Evolutionary conservation across 37 sponge, comb jelly and placozoan species (phyloP).

Genomic region (Aphrocallistes beatrix): DNA sequence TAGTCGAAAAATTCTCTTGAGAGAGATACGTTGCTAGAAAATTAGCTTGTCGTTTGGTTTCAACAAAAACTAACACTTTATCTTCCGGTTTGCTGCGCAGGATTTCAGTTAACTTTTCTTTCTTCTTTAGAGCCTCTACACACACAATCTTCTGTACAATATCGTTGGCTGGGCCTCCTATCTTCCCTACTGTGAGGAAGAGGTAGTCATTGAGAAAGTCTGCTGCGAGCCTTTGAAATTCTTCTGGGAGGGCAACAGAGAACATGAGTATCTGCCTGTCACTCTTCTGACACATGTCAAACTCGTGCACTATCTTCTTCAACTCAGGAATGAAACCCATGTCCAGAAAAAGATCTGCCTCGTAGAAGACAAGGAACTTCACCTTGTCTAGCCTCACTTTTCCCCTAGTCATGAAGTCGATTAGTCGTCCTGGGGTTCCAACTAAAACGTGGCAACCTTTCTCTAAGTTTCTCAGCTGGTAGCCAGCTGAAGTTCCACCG

Average conservation of each 20-base stretch:
- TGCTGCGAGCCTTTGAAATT: conserved; percentile 68
- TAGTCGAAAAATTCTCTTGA: conserved; percentile 72
- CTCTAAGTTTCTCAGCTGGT: conserved; percentile 66
- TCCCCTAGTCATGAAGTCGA: conserved; percentile 61
- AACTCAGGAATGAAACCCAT: conserved; percentile 83
- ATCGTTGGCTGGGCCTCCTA: conserved; percentile 72
- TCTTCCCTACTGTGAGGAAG: conserved; percentile 77
- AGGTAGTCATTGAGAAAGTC: conserved; percentile 75
- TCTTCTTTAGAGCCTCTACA: conserved; percentile 57
- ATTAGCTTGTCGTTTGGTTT: conserved; percentile 84
- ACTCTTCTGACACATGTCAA: conserved; percentile 41
- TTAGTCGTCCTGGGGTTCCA: conserved; percentile 82
- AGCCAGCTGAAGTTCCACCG: conserved; percentile 71
- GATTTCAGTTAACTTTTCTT: conserved; percentile 65
- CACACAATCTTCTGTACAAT: conserved; percentile 69
- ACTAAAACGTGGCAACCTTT: conserved; percentile 79
- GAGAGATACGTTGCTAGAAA: conserved; percentile 78
- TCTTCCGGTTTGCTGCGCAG: conserved; percentile 50
- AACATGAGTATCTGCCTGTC: conserved; percentile 87
- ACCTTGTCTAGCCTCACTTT: conserved; percentile 53
- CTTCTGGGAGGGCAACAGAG: conserved; percentile 86
- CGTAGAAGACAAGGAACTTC: conserved; percentile 70
- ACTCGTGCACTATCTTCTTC: conserved; percentile 43
- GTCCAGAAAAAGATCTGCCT: conserved; percentile 94
- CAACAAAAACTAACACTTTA: conserved; percentile 74